Percentiles rank a stretch among this genome's conserved stretches.
These are phyloP conservation scores for Scaeva pyrastri DNA, from an alignment of 2,888 invertebrate genomes.

Conservation along the genomic window DNA sequence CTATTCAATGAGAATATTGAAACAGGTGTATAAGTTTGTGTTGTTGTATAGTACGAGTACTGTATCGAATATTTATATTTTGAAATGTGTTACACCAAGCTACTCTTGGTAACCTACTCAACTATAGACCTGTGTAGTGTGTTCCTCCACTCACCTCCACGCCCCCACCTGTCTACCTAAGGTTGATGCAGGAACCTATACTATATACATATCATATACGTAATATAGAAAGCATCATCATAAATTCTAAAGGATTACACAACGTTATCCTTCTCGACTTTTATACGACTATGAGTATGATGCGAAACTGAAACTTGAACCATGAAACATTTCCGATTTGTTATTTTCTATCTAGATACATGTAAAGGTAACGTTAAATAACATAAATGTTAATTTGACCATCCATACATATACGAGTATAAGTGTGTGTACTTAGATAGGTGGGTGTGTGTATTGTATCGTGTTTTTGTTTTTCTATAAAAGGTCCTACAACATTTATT, in stretches of 20 bases:
- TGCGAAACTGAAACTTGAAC: conserved; percentile 47
- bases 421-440: not conserved
- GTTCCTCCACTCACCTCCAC: not conserved
- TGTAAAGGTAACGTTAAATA: not conserved
- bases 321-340: conserved; percentile 39
- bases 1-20: conserved; percentile 46
- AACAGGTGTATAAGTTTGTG: conserved; percentile 20
- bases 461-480: conserved; percentile 7
- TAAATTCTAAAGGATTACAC: conserved; percentile 68
- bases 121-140: no score
- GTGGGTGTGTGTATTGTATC: not conserved
- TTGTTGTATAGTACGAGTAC: not conserved
- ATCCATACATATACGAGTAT: not conserved
- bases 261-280: conserved; percentile 48
- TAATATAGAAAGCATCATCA: conserved; percentile 59
- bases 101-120: no score
- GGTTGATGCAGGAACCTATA: no score
- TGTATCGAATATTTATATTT: conserved; percentile 13
- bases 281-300: conserved; percentile 26
- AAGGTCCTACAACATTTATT: not conserved
- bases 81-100: conserved; percentile 45
- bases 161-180: not conserved
- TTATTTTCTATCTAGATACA: not conserved
- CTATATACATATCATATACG: no score
- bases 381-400: conserved; percentile 33